Evolutionary conservation across 2,888 invertebrate genomes (phyloP).

Genomic region (Hydriomena furcata): DNA sequence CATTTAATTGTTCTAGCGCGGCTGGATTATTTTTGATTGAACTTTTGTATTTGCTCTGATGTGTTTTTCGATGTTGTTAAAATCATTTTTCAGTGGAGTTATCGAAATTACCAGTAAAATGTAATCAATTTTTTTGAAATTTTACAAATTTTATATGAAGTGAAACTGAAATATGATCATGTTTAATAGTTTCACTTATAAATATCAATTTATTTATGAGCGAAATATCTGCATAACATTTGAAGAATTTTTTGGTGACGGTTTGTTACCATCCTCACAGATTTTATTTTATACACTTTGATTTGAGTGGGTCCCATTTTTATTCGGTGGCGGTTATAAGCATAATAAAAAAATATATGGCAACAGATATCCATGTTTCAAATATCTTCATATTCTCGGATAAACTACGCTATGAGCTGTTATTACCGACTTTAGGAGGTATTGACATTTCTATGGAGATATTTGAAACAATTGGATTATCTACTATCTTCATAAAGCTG

Average conservation of each 20-base stretch:
- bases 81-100: conserved; percentile 17
- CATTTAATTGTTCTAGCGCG: conserved; percentile 43
- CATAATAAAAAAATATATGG: conserved; percentile 43
- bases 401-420: neutral
- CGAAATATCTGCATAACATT: conserved; percentile 35
- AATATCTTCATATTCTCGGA: conserved; percentile 6
- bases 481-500: neutral
- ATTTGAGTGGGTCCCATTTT: too few relatives aligned
- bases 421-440: neutral
- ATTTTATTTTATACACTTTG: conserved; percentile 29
- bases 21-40: conserved; percentile 40
- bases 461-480: neutral
- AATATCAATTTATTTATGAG: conserved; percentile 14
- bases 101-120: neutral
- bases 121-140: neutral
- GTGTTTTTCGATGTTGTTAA: conserved; percentile 34
- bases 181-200: conserved; percentile 29
- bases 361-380: conserved; percentile 36
- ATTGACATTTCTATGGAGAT: conserved; percentile 2
- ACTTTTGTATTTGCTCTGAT: conserved; percentile 28
- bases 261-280: conserved; percentile 35
- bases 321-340: conserved; percentile 54
- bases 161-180: conserved; percentile 16
- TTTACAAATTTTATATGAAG: too few relatives aligned
- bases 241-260: conserved; percentile 29